These are phyloP conservation scores for Carassius auratus DNA, from an alignment of 2,113 vertebrate species.

Conservation along the genomic window DNA sequence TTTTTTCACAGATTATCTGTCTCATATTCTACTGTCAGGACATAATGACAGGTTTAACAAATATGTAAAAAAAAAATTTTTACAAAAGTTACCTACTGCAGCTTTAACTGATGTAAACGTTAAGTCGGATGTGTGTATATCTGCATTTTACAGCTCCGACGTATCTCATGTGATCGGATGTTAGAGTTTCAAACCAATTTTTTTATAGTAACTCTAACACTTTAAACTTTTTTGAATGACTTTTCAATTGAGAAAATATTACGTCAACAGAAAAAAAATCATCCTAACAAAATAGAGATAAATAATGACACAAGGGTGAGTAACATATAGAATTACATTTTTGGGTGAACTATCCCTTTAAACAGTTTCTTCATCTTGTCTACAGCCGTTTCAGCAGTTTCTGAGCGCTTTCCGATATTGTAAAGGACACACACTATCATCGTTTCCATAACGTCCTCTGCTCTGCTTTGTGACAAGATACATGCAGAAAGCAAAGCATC, in stretches of 20 bases:
- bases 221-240: not conserved
- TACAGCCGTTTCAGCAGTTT: not conserved
- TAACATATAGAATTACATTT: not conserved
- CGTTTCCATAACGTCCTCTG: conserved; percentile 61
- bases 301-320: too few relatives aligned
- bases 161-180: not conserved
- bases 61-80: too few relatives aligned
- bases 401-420: not conserved
- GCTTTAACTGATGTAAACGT: too few relatives aligned
- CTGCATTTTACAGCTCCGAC: not conserved
- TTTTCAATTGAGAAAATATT: not conserved
- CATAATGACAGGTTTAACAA: too few relatives aligned
- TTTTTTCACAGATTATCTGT: too few relatives aligned
- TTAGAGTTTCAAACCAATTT: not conserved
- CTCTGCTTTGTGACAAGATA: conserved; percentile 60
- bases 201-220: not conserved
- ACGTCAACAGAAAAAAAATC: not conserved
- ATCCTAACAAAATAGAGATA: not conserved
- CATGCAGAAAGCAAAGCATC: conserved; percentile 67
- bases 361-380: not conserved
- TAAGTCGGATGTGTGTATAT: too few relatives aligned
- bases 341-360: not conserved
- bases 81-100: too few relatives aligned
- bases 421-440: conserved; percentile 48
- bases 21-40: too few relatives aligned